phyloP scores from a whole-genome alignment of 2,888 invertebrate genomes.

The Actias luna region DNA sequence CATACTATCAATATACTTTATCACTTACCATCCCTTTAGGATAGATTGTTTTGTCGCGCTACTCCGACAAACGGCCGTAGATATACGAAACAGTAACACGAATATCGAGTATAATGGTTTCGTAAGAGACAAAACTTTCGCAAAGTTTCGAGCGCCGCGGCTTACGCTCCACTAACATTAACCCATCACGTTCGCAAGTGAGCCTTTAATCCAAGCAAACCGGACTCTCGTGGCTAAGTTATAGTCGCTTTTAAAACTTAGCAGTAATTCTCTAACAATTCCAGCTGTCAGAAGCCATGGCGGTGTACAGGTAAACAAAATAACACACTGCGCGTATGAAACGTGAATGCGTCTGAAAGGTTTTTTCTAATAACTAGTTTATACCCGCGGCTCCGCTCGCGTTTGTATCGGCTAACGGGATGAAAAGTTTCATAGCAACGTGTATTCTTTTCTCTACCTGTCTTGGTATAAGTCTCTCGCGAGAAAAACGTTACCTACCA shows the following conservation, averaged over 20 bases:
- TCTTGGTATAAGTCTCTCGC: too few relatives aligned
- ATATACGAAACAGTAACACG: background rate
- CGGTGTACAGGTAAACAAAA: background rate
- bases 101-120: background rate
- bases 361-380: too few relatives aligned
- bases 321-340: background rate
- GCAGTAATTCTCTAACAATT: background rate
- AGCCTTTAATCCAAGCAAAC: conserved; percentile 1
- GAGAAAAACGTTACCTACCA: too few relatives aligned
- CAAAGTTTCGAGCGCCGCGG: background rate
- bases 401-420: too few relatives aligned
- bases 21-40: too few relatives aligned
- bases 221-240: background rate
- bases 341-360: background rate
- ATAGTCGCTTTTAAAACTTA: background rate
- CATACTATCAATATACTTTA: too few relatives aligned
- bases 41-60: too few relatives aligned
- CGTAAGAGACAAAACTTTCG: conserved; percentile 7
- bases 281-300: background rate
- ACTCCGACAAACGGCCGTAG: background rate
- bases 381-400: too few relatives aligned
- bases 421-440: too few relatives aligned
- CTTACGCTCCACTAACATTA: background rate
- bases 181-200: background rate
- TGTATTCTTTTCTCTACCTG: too few relatives aligned